Evolutionary conservation across 1,140 invertebrate genomes (phyloP), one percentile per base, ranked within the genome.

Genomic region (Homarus americanus): DNA sequence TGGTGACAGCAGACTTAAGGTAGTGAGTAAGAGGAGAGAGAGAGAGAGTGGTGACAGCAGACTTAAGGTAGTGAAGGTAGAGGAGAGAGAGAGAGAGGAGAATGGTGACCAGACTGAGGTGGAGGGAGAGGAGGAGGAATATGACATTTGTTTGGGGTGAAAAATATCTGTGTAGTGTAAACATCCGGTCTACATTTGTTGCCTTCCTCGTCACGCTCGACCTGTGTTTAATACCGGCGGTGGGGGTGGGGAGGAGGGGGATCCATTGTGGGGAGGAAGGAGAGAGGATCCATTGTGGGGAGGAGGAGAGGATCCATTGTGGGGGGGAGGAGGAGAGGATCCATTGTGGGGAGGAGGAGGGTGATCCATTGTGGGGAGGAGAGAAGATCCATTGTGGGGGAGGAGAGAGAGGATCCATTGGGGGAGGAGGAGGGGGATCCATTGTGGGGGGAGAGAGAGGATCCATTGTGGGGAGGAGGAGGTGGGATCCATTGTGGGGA

Each of bases 131-230:
- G 80, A 40, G 76, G 24, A 28, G 79, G 32, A 63, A 2, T 82
- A 63, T 82, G 79, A 82, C 79, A 82, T 82, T 82, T 82, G 79
- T 82, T 38, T 49, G 34, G 44, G 44, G 79, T 53, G 79, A 82
- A 82, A 80, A 82, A 82, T 82, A 82, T 82, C 79, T 63, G 28
- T 58, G 49, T 82, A 34, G 79, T 82, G 49, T 82, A 82, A 82
- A 82, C 79, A 82, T 82, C 79, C 79, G 79, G 79, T 2, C 7
- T 0, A 82, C 79, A 82, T 82, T 82, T 82, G 79, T 82, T 82
- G 79, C 49, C 49, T 82, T 82, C 49, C 28, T 36, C 49, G 79
- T 82, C 79, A 82, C 49, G 79, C 44, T 63, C 58, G 36, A 49
- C 36, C 79, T 32, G 24, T 82, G 79, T 82, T 82, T 82, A 82